Percentiles rank a stretch among this genome's conserved stretches.
These are phyloP conservation scores for Coluber constrictor DNA, from an alignment of 2,797 vertebrate genomes.

Conservation along the genomic window DNA sequence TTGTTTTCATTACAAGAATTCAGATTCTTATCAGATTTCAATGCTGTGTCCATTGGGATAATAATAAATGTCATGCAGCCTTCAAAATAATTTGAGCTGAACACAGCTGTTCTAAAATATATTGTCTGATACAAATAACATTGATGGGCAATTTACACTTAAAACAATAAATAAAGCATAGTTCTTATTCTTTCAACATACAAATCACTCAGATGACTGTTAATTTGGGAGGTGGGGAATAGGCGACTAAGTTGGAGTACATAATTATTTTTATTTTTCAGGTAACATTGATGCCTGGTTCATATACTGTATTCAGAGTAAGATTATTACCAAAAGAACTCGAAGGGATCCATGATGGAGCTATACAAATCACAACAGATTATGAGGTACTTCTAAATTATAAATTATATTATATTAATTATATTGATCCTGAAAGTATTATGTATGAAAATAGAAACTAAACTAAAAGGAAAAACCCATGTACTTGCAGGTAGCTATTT, in stretches of 20 bases:
- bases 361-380: constrained; percentile 94
- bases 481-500: background rate
- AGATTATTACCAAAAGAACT: constrained; percentile 87
- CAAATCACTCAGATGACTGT: background rate
- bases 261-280: constrained; percentile 59
- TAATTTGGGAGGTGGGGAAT: background rate
- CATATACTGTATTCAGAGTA: constrained; percentile 93
- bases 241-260: background rate
- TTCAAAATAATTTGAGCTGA: background rate
- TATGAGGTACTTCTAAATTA: constrained; percentile 82
- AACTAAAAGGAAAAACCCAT: background rate
- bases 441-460: background rate
- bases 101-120: background rate
- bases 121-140: background rate
- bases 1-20: background rate
- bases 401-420: background rate
- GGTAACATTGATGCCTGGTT: constrained; percentile 91
- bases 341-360: constrained; percentile 91
- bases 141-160: background rate
- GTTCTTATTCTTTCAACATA: background rate
- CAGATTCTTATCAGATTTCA: background rate
- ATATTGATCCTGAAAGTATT: background rate
- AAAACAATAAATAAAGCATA: background rate
- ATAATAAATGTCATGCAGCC: background rate
- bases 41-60: background rate